These are phyloP conservation scores for Epinotia brunnichana DNA, from an alignment of 2,888 invertebrate species.

Conservation along the genomic window DNA sequence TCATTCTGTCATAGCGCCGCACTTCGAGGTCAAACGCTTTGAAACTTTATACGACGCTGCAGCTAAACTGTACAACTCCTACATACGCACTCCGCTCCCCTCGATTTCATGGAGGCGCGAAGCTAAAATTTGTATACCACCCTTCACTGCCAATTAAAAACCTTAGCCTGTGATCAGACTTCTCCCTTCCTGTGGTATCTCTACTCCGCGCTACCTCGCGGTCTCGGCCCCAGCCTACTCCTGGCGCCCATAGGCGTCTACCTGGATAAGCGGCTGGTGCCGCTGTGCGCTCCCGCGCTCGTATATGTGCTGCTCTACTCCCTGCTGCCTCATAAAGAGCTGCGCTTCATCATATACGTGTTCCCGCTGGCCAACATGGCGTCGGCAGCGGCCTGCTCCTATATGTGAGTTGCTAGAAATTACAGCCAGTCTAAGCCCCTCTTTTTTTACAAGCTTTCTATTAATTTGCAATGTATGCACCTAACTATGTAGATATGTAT, in stretches of 20 bases:
- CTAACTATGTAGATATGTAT: no score
- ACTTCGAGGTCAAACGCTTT: no score
- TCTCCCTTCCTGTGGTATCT: constrained; percentile 99
- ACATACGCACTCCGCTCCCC: no score
- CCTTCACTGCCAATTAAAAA: background rate
- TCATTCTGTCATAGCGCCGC: no score
- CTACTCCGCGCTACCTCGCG: constrained; percentile 97
- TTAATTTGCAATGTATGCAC: no score
- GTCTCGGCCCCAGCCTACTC: constrained; percentile 91
- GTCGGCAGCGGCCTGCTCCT: constrained; percentile 93
- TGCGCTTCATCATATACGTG: constrained; percentile 98
- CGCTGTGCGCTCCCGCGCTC: constrained; percentile 87
- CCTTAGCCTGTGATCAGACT: constrained; percentile 85
- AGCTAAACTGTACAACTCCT: no score
- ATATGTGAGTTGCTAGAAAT: constrained; percentile 87
- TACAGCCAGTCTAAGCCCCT: no score
- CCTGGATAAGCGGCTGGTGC: constrained; percentile 88
- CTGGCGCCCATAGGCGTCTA: constrained; percentile 91
- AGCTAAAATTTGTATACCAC: no score
- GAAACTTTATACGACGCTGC: no score
- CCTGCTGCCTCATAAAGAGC: constrained; percentile 98
- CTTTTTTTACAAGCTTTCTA: no score
- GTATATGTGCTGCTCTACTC: constrained; percentile 95
- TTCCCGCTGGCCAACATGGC: constrained; percentile 96
- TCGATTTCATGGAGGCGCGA: no score